Evolutionary conservation across 2,888 invertebrate species (phyloP), one percentile per base, ranked within the genome.

Genomic region (Rhabditoides inermis): DNA sequence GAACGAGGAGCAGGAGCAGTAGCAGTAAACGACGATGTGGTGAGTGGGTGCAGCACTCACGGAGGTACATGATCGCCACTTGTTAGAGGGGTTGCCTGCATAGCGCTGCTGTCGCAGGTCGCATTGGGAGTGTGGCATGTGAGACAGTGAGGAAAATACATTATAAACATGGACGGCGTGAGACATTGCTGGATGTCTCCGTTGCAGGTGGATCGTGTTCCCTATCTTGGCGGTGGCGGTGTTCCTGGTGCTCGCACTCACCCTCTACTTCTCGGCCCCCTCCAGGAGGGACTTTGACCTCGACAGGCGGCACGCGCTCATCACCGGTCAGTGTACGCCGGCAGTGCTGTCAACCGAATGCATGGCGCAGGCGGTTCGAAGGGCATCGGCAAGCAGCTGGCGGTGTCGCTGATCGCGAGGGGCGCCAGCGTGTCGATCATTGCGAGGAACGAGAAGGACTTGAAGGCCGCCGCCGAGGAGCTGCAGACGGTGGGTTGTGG

Each of bases 371-470:
- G 71, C 23, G 74, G 74, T 25, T 74, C 74, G 6, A 74, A 74
- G 47, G 74, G 74, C 39, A 75, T 74, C 47, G 74, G 74, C 2
- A 67, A 63, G 32, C 63, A 65, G 42, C 39, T 75, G 12, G 74
- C 70, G 6, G 45, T 48, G 20, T 63, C 70, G 18, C 58, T 74
- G n/a, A 36, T 74, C 6, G 48, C 53, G 70, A 79, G 83, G 67
- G 94, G 94, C 27, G 91, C 91, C 3, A 82, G 88, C 79, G 88
- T 95, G 1, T 90, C 92, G 0, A 84, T 95, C 48, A 82, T 94
- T 59, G 92, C 94, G 1, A 83, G 95, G 72, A 85, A 90, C 75
- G 78, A 80, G 50, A 84, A 86, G 81, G 84, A 28, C 77, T 78
- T 3, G 82, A 37, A 60, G 53, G 53, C 30, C 18, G 51, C 66